phyloP scores from a whole-genome alignment of 2,888 invertebrate species.

The Rhaphigaster nebulosa region DNA sequence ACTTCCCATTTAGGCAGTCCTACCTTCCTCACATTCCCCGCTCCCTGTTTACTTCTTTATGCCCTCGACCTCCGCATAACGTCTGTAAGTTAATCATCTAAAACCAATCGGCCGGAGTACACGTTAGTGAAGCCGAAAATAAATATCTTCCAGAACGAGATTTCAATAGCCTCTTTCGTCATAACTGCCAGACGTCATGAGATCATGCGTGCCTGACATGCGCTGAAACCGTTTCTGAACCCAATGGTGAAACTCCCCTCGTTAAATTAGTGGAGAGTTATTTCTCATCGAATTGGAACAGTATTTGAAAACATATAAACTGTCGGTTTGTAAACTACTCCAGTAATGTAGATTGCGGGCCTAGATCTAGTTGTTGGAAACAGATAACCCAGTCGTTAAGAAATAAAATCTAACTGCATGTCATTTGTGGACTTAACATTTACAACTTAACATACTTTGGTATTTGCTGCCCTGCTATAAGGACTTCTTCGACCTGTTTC shows the following conservation, averaged over 20 bases:
- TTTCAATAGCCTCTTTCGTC: background rate
- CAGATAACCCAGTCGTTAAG: conserved; percentile 17
- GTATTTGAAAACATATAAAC: conserved; percentile 18
- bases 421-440: background rate
- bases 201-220: conserved; percentile 7
- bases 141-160: background rate
- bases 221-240: background rate
- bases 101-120: background rate
- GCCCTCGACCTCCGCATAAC: background rate
- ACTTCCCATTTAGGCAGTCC: conserved; percentile 49
- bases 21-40: background rate
- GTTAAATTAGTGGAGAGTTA: conserved; percentile 1
- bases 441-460: background rate
- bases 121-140: background rate
- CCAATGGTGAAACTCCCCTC: background rate
- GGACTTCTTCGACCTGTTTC: background rate
- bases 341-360: background rate
- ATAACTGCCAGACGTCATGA: conserved; percentile 21
- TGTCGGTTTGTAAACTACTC: background rate
- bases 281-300: background rate
- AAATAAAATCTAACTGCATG: background rate
- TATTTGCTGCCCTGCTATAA: background rate
- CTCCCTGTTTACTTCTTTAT: background rate
- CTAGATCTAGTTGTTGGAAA: background rate
- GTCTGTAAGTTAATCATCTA: background rate